Evolutionary conservation across 2,888 invertebrate species (phyloP).

Genomic region (Ichneumoninae sp.): DNA sequence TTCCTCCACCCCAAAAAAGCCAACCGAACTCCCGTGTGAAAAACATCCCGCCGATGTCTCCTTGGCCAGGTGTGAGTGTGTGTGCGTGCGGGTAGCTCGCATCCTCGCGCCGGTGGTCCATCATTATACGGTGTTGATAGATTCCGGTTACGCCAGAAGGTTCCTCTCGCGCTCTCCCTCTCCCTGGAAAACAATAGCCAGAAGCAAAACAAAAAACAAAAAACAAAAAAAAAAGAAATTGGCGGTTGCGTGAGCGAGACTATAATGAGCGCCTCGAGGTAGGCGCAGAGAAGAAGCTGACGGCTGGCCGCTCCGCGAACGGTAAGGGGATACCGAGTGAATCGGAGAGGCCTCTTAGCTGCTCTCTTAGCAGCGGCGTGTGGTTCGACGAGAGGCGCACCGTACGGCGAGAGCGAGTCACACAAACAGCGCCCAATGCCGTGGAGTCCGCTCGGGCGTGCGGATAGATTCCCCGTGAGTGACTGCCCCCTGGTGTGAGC

Average conservation of each 20-base stretch:
- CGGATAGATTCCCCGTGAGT: constrained; percentile 51
- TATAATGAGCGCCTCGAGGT: constrained; percentile 12
- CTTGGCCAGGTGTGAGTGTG: constrained; percentile 56
- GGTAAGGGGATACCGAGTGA: constrained; percentile 54
- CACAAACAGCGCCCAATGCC: neutral
- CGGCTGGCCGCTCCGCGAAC: constrained; percentile 13
- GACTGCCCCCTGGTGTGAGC: constrained; percentile 64
- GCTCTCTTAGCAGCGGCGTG: constrained; percentile 7
- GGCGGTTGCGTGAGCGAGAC: constrained; percentile 31
- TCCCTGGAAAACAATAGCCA: constrained; percentile 48
- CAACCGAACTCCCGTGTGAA: neutral
- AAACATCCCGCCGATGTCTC: constrained; percentile 43
- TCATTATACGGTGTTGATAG: constrained; percentile 18
- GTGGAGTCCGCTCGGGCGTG: constrained; percentile 9
- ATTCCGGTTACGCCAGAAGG: neutral
- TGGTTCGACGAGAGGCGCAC: neutral
- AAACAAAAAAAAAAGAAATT: neutral
- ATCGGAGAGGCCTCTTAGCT: constrained; percentile 22
- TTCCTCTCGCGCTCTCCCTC: neutral
- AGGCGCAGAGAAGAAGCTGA: constrained; percentile 14
- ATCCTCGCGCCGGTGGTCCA: constrained; percentile 55
- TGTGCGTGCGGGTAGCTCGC: constrained; percentile 14
- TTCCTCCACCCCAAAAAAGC: neutral
- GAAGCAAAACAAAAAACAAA: neutral
- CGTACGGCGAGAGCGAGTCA: too few species aligned